Base-by-base conservation (phyloP, 2,888 invertebrate genomes). In the Andrena praecox region DNA sequence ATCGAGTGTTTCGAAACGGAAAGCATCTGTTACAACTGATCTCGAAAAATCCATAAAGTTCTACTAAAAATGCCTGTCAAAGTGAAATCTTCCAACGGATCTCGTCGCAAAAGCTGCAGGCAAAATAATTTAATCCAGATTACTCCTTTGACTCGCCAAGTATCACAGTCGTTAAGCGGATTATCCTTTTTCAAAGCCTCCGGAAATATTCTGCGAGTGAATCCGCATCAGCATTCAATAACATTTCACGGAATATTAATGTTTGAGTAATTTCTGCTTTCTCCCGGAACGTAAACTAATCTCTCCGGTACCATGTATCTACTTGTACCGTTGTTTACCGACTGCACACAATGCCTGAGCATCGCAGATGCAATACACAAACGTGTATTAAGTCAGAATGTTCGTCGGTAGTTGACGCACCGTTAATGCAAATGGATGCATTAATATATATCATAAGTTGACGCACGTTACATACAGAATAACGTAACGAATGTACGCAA, bases 271-370 rank as follows among this genome's bases (percentile, higher is more conserved):
- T 80, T 75, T 64, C 75, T 70, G 71, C 62, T 75, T 71, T 73
- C 76, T 54, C 42, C 24, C 35, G 52, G 48, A 72, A 54, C 50
- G 42, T 76, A 67, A 80, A 82, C 68, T 80, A 76, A 80, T 82
- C 76, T 82, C 75, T 50, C 67, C 54, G 60, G 70, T 50, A 24
- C 35, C 66, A 33, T 52, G 52, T 75, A 80, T 80, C 75, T 71
- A 67, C 79, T 81, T 74, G 52, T 54, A 48, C 66, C n/a, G 29
- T 48, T 81, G 74, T 81, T 81, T 79, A 64, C 80, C 60, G 29
- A 27, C 16, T 33, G 74, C 54, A 71, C 27, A 71, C 67, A 75
- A 71, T 68, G 35, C 16, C 29, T 4, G 52, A 48, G 24, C 66
- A 54, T 54, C 31, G 74, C 60, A 59, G 72, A 78, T 50, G 68